These are phyloP conservation scores for Geophilus truncorum DNA, from an alignment of 2,888 invertebrate species.

Conservation along the genomic window DNA sequence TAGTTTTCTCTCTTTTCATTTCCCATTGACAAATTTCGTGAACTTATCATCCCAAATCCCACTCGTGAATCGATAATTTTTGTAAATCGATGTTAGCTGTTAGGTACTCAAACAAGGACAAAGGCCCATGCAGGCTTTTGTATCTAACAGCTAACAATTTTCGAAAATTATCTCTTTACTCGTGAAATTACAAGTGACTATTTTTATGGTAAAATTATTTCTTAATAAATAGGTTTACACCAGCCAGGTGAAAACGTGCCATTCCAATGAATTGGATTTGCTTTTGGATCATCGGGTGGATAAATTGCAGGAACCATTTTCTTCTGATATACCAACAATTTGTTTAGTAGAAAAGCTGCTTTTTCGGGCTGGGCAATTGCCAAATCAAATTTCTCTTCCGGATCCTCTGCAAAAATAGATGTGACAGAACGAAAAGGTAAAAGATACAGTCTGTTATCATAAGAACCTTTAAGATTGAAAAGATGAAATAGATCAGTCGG, in stretches of 20 bases:
- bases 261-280: constrained; percentile 37
- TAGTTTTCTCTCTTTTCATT: too few species aligned
- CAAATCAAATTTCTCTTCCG: constrained; percentile 41
- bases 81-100: too few species aligned
- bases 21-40: too few species aligned
- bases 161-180: too few species aligned
- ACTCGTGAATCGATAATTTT: too few species aligned
- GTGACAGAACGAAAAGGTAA: not conserved
- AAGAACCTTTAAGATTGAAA: not conserved
- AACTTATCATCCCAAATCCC: too few species aligned
- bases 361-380: constrained; percentile 39
- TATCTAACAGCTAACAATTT: too few species aligned
- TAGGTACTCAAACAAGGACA: too few species aligned
- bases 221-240: constrained; percentile 36
- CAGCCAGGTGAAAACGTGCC: constrained; percentile 38
- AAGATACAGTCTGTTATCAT: not conserved
- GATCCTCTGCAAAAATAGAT: constrained; percentile 41
- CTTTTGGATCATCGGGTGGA: constrained; percentile 35
- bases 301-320: constrained; percentile 40
- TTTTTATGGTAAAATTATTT: constrained; percentile 28
- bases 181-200: not conserved
- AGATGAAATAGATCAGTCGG: not conserved
- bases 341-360: constrained; percentile 39
- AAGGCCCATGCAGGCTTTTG: too few species aligned
- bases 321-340: constrained; percentile 39